phyloP scores from a whole-genome alignment of 2,797 vertebrate species.

The Nannoperca obscura region DNA sequence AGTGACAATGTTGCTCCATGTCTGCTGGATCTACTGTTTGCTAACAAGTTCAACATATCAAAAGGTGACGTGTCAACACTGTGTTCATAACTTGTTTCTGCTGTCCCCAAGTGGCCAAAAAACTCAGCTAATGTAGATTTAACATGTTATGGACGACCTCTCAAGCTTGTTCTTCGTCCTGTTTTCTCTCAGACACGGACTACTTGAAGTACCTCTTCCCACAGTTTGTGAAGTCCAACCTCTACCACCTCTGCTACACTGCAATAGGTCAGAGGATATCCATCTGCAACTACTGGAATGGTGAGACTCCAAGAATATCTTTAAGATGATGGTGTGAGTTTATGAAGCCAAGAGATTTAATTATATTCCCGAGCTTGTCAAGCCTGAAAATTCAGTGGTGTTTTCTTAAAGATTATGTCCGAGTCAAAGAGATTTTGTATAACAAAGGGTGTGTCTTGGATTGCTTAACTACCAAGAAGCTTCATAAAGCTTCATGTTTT shows the following conservation, averaged over 20 bases:
- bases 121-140: not conserved
- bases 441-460: not conserved
- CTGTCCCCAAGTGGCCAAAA: not conserved
- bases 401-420: not conserved
- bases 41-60: not conserved
- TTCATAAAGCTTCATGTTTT: not conserved
- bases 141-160: not conserved
- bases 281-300: slow-evolving; percentile 97
- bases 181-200: slow-evolving; percentile 87
- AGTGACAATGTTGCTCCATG: not conserved
- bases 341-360: not conserved
- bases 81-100: too few relatives aligned
- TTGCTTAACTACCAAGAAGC: not conserved
- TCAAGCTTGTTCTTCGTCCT: not conserved
- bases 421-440: not conserved
- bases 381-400: not conserved
- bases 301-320: slow-evolving; percentile 74
- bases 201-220: slow-evolving; percentile 94
- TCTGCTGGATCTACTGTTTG: not conserved
- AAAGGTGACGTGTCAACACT: too few relatives aligned
- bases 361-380: not conserved
- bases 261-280: slow-evolving; percentile 90
- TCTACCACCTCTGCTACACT: slow-evolving; percentile 92
- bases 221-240: slow-evolving; percentile 89
- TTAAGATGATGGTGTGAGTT: not conserved